Evolutionary conservation across 1,140 invertebrate species (phyloP), one percentile per base, ranked within the genome.

Genomic region (Lepidurus packardi): DNA sequence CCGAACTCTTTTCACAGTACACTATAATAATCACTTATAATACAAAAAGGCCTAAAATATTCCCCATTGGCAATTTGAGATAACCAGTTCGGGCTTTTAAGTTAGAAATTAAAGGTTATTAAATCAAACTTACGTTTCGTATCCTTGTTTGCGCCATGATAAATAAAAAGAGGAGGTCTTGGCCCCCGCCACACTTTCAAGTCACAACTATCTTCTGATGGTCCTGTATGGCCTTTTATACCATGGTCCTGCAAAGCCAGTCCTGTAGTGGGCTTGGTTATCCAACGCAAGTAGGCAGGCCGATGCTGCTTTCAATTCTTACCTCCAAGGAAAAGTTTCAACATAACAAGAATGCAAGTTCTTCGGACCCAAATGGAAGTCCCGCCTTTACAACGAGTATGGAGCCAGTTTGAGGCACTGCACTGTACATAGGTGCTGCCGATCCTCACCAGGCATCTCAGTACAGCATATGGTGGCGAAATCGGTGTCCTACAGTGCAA

Each of bases 141-240:
- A 65, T 65, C 53, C 53, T 65, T 65, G 53, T n/a, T 65, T 65
- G 53, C 53, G 53, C 53, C 53, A 65, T 65, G 53, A 65, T 65
- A 65, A 65, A 65, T 65, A 65, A 65, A 65, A 47, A 65, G 9
- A 65, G 53, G 53, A 65, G n/a, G 53, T 65, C 53, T 65, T 65
- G 53, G 53, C 53, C 53, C 53, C 53, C 53, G 21, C 53, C 21
- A 65, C 53, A 65, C 53, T 65, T 21, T 65, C 53, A 65, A 65
- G 53, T 65, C 53, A 65, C 53, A 65, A 65, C 53, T 65, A 65
- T 65, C 53, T 65, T 65, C 3, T 7, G 53, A 65, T 65, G 53
- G 53, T 16, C 8, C 16, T 65, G 53, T 7, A 16, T 21, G 34
- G 53, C 53, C 53, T 65, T 65, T 65, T 65, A 65, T 65, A 65